Evolutionary conservation across 2,113 vertebrate species (phyloP).

Genomic region (Plestiodon gilberti): DNA sequence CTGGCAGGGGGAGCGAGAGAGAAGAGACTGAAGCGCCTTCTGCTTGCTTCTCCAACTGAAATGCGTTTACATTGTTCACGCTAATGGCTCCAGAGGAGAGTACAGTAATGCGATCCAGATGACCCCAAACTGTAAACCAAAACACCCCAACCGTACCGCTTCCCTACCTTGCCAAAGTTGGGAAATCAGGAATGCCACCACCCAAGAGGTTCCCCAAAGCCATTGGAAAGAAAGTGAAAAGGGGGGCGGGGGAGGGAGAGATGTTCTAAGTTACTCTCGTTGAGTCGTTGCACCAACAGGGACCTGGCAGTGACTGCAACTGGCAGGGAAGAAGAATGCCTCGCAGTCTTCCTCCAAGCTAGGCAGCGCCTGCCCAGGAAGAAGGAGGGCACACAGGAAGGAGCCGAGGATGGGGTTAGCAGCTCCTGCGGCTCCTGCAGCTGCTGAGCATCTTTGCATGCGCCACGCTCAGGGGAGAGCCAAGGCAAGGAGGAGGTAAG

Average conservation of each 20-base stretch:
- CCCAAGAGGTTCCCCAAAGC: not conserved
- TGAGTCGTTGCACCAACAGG: no score
- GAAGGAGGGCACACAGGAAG: not conserved
- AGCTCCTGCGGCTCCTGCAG: not conserved
- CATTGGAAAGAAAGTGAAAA: no score
- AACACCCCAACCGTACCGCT: not conserved
- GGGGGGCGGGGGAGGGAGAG: not conserved
- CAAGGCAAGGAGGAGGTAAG: not conserved
- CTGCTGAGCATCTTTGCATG: not conserved
- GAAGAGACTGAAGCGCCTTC: not conserved
- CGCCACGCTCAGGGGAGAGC: not conserved
- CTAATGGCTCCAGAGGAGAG: not conserved
- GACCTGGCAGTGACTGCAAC: not conserved
- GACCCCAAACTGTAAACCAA: not conserved
- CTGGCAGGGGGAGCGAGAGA: not conserved
- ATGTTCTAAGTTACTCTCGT: not conserved
- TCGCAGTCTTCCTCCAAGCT: not conserved
- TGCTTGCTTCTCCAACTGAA: not conserved
- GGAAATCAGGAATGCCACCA: not conserved
- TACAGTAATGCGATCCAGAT: not conserved
- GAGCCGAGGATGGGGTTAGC: not conserved
- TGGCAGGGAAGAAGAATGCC: not conserved
- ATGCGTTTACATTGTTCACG: no score
- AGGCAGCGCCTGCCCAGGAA: not conserved
- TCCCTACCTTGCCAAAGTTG: not conserved